These are phyloP conservation scores for Bombyx mori DNA, from an alignment of 1,140 invertebrate genomes.

Conservation along the genomic window DNA sequence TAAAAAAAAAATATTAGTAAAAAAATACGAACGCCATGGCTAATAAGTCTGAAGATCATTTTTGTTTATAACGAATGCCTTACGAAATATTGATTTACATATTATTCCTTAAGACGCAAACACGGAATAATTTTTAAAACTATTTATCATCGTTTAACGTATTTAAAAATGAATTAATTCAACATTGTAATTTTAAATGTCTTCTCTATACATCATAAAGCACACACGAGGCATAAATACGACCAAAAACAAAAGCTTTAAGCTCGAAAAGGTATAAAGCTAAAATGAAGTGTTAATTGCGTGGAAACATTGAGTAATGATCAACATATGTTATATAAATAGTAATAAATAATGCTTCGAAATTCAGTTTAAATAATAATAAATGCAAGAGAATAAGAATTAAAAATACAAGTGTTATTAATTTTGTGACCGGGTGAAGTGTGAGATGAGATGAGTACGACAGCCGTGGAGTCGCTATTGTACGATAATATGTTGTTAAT, in stretches of 20 bases:
- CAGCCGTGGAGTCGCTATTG: constrained; percentile 23
- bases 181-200: too few relatives aligned
- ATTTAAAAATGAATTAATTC: too few relatives aligned
- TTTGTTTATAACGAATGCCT: too few relatives aligned
- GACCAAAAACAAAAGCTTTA: not conserved
- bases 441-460: constrained; percentile 53
- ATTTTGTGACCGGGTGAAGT: constrained; percentile 59
- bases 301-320: constrained; percentile 68
- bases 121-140: too few relatives aligned
- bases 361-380: constrained; percentile 71
- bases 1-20: too few relatives aligned
- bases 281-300: constrained; percentile 69
- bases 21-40: too few relatives aligned
- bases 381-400: constrained; percentile 66
- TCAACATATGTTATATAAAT: constrained; percentile 71
- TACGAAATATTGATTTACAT: too few relatives aligned
- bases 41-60: too few relatives aligned
- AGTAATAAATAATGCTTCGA: constrained; percentile 66
- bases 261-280: constrained; percentile 39
- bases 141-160: too few relatives aligned
- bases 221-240: constrained; percentile 14
- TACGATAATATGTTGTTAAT: too few relatives aligned
- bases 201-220: too few relatives aligned
- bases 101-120: too few relatives aligned
- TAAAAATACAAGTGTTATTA: constrained; percentile 67